Percentiles rank a stretch among this genome's conserved stretches.
These are phyloP conservation scores for Archips xylosteana DNA, from an alignment of 2,888 invertebrate species.

Conservation along the genomic window DNA sequence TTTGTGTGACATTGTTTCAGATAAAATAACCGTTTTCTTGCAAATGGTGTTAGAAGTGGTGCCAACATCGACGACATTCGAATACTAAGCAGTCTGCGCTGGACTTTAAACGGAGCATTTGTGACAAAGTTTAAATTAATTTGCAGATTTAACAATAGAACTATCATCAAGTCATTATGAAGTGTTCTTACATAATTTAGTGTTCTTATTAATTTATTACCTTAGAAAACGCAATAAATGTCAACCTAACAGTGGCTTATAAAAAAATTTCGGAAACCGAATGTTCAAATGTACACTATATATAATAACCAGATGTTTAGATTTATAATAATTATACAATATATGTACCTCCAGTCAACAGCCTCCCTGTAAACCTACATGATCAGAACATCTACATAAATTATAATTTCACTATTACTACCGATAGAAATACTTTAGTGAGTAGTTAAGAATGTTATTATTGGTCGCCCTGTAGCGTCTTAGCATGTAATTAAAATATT, in stretches of 20 bases:
- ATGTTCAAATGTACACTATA: conserved; percentile 22
- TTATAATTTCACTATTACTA: neutral
- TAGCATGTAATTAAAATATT: conserved; percentile 4
- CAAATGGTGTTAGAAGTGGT: conserved; percentile 96
- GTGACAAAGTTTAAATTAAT: conserved; percentile 42
- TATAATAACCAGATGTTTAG: neutral
- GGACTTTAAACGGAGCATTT: conserved; percentile 75
- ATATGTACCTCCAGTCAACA: neutral
- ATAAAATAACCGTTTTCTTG: conserved; percentile 94
- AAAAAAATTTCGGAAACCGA: conserved; percentile 14
- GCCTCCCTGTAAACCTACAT: conserved; percentile 2
- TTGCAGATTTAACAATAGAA: conserved; percentile 37
- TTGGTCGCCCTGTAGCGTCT: conserved; percentile 5
- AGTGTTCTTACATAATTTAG: conserved; percentile 39
- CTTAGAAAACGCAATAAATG: conserved; percentile 30
- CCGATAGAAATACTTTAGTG: neutral
- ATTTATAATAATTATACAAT: neutral
- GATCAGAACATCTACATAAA: neutral
- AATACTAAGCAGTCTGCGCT: conserved; percentile 81
- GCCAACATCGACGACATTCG: conserved; percentile 92
- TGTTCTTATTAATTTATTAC: too few relatives aligned
- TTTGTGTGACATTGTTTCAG: conserved; percentile 80
- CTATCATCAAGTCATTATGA: conserved; percentile 18
- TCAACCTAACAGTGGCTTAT: conserved; percentile 21
- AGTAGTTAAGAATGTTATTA: conserved; percentile 4